phyloP scores from a whole-genome alignment of 2,888 invertebrate genomes.

The Agrochola lychnidis region DNA sequence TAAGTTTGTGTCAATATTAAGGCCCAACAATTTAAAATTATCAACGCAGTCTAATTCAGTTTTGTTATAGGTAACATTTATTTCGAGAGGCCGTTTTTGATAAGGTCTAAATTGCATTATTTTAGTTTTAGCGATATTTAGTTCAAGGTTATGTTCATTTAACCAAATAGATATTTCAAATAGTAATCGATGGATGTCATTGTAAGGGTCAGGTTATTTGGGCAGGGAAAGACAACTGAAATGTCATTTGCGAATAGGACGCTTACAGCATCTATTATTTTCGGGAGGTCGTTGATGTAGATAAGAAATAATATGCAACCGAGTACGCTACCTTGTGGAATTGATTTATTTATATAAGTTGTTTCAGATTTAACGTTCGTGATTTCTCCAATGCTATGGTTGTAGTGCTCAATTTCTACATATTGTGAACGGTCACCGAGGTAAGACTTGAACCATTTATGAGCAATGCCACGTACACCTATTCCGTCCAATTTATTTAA shows the following conservation, averaged over 20 bases:
- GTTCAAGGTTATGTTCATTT: too few relatives aligned
- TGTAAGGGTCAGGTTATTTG: neutral
- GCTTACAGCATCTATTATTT: neutral
- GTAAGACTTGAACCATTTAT: neutral
- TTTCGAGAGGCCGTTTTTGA: too few relatives aligned
- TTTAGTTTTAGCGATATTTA: too few relatives aligned
- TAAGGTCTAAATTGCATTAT: too few relatives aligned
- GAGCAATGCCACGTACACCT: too few relatives aligned
- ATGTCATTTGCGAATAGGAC: too few relatives aligned
- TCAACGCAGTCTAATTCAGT: neutral
- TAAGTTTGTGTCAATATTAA: neutral
- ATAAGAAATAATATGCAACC: neutral
- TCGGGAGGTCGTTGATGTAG: neutral
- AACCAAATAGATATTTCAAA: neutral
- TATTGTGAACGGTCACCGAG: neutral
- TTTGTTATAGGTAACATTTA: too few relatives aligned
- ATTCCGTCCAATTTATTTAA: too few relatives aligned
- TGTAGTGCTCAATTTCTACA: neutral
- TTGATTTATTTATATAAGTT: neutral
- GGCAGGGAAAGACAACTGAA: too few relatives aligned
- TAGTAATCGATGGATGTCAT: neutral
- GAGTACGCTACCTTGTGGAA: neutral
- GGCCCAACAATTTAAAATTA: neutral
- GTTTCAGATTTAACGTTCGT: neutral
- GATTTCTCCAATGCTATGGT: neutral